phyloP scores from a whole-genome alignment of 2,113 vertebrate species.

The Sinocyclocheilus anshuiensis region DNA sequence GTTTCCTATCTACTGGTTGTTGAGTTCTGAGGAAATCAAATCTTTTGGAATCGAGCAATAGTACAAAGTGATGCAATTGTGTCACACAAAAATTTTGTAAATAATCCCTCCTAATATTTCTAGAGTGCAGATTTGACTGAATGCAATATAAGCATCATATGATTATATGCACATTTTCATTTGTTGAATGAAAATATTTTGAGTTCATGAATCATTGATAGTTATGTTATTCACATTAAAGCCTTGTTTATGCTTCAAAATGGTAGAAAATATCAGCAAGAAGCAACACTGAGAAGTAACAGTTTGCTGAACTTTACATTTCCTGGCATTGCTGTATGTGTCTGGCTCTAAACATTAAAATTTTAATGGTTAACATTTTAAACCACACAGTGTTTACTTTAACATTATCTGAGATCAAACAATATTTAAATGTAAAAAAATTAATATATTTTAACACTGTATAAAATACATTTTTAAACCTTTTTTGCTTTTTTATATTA shows the following conservation, averaged over 20 bases:
- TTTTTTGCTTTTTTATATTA: too few relatives aligned
- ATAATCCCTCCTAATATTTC: background rate
- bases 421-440: too few relatives aligned
- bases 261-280: background rate
- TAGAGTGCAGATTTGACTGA: background rate
- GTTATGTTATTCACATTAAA: background rate
- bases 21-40: conserved; percentile 10
- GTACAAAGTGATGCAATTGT: background rate
- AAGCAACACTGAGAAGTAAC: background rate
- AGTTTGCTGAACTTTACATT: background rate
- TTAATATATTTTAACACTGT: too few relatives aligned
- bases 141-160: background rate
- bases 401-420: too few relatives aligned
- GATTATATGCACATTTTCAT: background rate
- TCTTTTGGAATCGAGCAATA: background rate
- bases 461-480: too few relatives aligned
- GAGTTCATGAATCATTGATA: background rate
- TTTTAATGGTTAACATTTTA: too few relatives aligned
- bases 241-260: background rate
- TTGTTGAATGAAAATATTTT: background rate
- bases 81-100: background rate
- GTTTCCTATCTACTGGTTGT: background rate
- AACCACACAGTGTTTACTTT: too few relatives aligned
- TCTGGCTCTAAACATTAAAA: too few relatives aligned
- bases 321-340: too few relatives aligned